Conservation (phyloP, 2,797 vertebrate genomes). For the Cuculus canorus region DNA sequence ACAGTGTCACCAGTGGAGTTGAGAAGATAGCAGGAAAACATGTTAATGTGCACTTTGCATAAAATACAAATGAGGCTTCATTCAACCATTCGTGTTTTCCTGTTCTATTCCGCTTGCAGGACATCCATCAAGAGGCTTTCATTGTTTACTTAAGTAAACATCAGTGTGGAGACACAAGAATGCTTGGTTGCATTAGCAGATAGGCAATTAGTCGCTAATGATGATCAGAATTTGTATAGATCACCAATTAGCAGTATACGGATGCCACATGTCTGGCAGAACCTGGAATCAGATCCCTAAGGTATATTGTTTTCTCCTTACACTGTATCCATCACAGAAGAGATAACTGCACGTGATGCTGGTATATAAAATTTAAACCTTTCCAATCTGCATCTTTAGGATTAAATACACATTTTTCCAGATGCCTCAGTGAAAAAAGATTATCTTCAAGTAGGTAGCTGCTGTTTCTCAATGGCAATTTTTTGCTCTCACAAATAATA, state of each 20-base stretch:
- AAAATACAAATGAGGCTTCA: neutral
- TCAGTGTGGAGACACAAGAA: neutral
- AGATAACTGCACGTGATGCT: neutral
- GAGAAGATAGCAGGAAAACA: neutral
- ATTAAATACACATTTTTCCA: neutral
- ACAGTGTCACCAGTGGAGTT: neutral
- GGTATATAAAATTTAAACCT: neutral
- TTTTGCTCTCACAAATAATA: constrained; percentile 3
- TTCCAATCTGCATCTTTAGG: neutral
- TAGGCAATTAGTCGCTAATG: neutral
- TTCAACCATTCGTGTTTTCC: neutral
- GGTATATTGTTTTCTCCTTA: neutral
- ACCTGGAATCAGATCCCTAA: neutral
- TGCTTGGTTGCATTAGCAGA: neutral
- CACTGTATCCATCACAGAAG: neutral
- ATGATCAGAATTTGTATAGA: neutral
- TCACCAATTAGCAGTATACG: neutral
- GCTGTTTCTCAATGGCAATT: neutral
- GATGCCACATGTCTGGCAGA: neutral
- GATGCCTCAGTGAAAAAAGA: neutral
- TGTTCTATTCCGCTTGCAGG: neutral
- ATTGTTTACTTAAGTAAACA: neutral
- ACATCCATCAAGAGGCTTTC: neutral
- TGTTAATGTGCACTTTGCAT: neutral
- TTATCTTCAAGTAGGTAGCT: neutral